These are phyloP conservation scores for Sandelia bainsii DNA, from an alignment of 2,797 vertebrate genomes.

Conservation along the genomic window DNA sequence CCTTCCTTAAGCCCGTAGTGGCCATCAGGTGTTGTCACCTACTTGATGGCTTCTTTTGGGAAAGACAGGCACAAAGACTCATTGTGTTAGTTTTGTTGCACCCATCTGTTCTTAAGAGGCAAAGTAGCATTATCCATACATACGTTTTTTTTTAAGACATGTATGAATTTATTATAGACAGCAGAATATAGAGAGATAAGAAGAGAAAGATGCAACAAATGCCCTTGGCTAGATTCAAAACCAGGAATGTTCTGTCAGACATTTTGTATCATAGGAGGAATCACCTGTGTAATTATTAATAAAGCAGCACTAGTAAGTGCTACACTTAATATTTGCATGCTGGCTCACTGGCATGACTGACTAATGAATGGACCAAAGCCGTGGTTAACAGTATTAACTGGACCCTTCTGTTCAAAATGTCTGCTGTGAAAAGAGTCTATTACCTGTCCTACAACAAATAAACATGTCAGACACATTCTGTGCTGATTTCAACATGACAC, in stretches of 20 bases:
- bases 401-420: background rate
- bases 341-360: background rate
- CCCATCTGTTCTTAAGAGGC: too few species aligned
- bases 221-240: background rate
- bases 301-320: background rate
- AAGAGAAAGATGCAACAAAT: background rate
- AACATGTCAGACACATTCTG: background rate
- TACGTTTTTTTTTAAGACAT: too few species aligned
- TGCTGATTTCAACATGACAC: conserved; percentile 74
- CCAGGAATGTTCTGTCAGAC: background rate
- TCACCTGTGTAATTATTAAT: background rate
- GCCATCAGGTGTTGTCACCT: too few species aligned
- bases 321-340: too few species aligned
- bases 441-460: background rate
- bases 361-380: background rate
- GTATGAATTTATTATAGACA: background rate
- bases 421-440: background rate
- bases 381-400: background rate
- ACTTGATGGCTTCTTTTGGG: too few species aligned
- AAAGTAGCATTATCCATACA: too few species aligned
- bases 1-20: too few species aligned
- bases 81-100: too few species aligned
- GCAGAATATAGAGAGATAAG: background rate
- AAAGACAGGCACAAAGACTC: too few species aligned
- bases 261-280: background rate